These are phyloP conservation scores for Acanthiza pusilla DNA, from an alignment of 2,797 vertebrate species.

Conservation along the genomic window DNA sequence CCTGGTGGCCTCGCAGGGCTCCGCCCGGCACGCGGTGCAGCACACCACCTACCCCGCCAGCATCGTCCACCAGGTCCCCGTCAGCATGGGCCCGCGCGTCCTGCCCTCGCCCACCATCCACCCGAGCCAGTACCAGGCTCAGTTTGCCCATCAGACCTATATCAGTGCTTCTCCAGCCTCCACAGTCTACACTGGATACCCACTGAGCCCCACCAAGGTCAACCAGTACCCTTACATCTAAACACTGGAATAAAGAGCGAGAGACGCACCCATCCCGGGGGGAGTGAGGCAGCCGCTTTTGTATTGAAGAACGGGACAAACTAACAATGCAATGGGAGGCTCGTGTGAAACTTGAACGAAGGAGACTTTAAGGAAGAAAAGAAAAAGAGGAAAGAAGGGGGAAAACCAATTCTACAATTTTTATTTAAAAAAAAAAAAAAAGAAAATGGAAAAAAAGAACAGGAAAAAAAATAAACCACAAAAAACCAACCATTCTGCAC, in stretches of 20 bases:
- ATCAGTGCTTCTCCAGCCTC: conserved; percentile 98
- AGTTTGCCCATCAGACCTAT: conserved; percentile 98
- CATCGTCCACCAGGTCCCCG: conserved; percentile 96
- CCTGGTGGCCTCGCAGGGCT: conserved; percentile 93
- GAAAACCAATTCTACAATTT: conserved; percentile 69
- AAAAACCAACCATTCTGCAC: conserved; percentile 67
- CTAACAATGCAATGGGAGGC: conserved; percentile 68
- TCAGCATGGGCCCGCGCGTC: conserved; percentile 93
- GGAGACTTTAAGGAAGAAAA: conserved; percentile 68
- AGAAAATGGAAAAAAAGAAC: conserved; percentile 57
- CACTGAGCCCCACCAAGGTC: conserved; percentile 98
- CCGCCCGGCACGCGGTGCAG: conserved; percentile 88
- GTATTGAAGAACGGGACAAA: conserved; percentile 62
- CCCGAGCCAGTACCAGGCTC: conserved; percentile 95
- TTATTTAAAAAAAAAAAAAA: conserved; percentile 75
- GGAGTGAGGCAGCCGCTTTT: conserved; percentile 59
- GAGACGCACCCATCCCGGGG: conserved; percentile 5
- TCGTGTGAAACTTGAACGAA: conserved; percentile 71
- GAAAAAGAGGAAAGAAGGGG: conserved; percentile 62
- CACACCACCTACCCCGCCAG: conserved; percentile 90
- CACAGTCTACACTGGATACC: conserved; percentile 99
- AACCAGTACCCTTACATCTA: conserved; percentile 99
- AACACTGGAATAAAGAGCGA: conserved; percentile 65
- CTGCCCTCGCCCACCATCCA: conserved; percentile 95
- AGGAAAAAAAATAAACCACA: conserved; percentile 53